Percentiles rank a stretch among this genome's conserved stretches.
phyloP scores from a whole-genome alignment of 2,797 vertebrate genomes.

The Myotis pilosus region DNA sequence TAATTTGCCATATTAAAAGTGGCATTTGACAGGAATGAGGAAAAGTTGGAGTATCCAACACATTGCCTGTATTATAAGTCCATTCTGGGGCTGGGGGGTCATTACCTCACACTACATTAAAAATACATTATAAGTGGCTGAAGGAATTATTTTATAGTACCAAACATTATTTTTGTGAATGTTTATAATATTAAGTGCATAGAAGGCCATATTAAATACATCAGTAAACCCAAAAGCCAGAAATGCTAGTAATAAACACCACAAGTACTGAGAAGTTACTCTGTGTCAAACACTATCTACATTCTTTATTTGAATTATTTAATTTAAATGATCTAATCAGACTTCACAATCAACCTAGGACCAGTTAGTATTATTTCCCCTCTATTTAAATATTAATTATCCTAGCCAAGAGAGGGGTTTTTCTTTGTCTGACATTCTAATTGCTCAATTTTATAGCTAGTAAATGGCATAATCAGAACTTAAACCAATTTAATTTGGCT shows the following conservation, averaged over 20 bases:
- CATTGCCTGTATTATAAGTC: not conserved
- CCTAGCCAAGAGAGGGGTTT: not conserved
- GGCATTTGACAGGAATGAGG: not conserved
- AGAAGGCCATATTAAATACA: not conserved
- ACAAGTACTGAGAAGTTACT: not conserved
- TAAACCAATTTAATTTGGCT: not conserved
- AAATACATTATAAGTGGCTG: not conserved
- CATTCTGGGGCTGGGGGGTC: accelerated
- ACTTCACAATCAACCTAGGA: not conserved
- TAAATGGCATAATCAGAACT: not conserved
- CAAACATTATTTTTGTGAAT: not conserved
- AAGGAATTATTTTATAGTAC: not conserved
- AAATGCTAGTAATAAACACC: not conserved
- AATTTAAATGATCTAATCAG: not conserved
- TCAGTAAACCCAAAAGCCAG: not conserved
- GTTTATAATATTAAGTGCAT: not conserved
- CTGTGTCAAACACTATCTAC: not conserved
- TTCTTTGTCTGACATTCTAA: not conserved
- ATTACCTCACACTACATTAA: not conserved
- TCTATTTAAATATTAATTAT: not conserved
- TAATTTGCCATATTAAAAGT: not conserved
- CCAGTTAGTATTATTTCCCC: not conserved
- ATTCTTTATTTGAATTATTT: not conserved
- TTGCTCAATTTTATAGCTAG: not conserved
- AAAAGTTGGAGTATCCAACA: not conserved